Evolutionary conservation across 2,888 invertebrate genomes (phyloP), one percentile per base, ranked within the genome.

Genomic region (Melinopterus prodromus): DNA sequence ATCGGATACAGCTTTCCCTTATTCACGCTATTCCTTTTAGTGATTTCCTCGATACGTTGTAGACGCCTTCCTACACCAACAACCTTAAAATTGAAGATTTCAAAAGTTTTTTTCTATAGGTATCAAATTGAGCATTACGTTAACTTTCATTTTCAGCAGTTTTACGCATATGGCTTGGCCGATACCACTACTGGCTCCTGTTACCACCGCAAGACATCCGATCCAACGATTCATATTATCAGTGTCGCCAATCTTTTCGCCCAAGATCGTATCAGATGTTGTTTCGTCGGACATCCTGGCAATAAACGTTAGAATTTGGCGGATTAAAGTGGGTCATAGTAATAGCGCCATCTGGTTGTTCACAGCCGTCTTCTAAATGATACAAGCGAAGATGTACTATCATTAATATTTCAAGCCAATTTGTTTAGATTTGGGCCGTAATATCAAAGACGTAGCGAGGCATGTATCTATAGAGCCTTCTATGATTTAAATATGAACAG

Each of bases 11-110:
- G 36, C 76, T 80, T 82, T 6, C 81, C 83, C 0, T 76, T 26
- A 78, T 75, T 69, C 7, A 76, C 35, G 35, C 74, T 37, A 9
- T 81, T 37, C 53, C 78, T 53, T 16, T 79, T 74, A 1, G 69
- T 35, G 9, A 79, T 69, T 6, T 70, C 77, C 37, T 80, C 77
- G 9, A 81, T 69, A 16, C 69, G 69, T 2, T 77, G 79, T 15
- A 77, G 70, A 7, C 81, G 70, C 78, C 81, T 76, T 4, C 80
- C 82, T 9, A 81, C 36, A 6, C 82, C 82, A 12, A 82, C 77
- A 6, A 82, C 82, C 81, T 82, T 71, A 71, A 77, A 70, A 12
- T 26, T 7, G 5, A 1, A 53, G 12, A 9, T 4, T 9, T 53
- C 7, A 53, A 4, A 53, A 53, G 53, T 53, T 53, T 53, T 53